Conservation (phyloP, 2,797 vertebrate genomes). For the Ptychobarbus kaznakovi region DNA sequence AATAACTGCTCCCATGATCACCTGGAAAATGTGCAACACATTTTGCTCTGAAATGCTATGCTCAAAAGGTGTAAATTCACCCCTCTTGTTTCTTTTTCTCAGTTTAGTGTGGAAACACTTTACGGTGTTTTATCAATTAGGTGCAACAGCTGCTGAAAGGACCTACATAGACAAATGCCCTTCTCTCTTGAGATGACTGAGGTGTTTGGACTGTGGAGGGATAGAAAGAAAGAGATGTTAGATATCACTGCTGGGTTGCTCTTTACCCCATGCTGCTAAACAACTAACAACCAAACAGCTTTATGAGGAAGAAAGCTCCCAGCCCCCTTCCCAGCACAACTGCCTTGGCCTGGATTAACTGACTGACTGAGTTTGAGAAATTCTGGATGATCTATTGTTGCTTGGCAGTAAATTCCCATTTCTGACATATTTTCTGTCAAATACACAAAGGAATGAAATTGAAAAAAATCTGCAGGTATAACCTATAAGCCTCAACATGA, state of each 20-base stretch:
- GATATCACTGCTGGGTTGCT: slow-evolving; percentile 32
- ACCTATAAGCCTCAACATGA: background rate
- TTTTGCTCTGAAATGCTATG: background rate
- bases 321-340: background rate
- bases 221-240: slow-evolving; percentile 14
- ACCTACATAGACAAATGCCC: slow-evolving; percentile 26
- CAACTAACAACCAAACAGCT: slow-evolving; percentile 45
- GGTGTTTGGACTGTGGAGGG: slow-evolving; percentile 23
- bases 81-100: slow-evolving; percentile 11
- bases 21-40: background rate
- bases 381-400: background rate
- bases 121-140: slow-evolving; percentile 15
- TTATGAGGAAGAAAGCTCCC: background rate
- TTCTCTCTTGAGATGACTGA: slow-evolving; percentile 21
- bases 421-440: background rate
- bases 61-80: background rate
- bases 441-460: background rate
- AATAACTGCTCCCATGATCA: background rate
- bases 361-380: slow-evolving; percentile 9
- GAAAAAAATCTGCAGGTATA: background rate
- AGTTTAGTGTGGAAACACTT: slow-evolving; percentile 37
- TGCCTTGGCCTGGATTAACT: background rate
- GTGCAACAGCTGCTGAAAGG: slow-evolving; percentile 28
- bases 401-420: too few species aligned
- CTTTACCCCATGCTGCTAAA: slow-evolving; percentile 49